phyloP scores from a whole-genome alignment of 2,888 invertebrate genomes.

The Ceriagrion tenellum region DNA sequence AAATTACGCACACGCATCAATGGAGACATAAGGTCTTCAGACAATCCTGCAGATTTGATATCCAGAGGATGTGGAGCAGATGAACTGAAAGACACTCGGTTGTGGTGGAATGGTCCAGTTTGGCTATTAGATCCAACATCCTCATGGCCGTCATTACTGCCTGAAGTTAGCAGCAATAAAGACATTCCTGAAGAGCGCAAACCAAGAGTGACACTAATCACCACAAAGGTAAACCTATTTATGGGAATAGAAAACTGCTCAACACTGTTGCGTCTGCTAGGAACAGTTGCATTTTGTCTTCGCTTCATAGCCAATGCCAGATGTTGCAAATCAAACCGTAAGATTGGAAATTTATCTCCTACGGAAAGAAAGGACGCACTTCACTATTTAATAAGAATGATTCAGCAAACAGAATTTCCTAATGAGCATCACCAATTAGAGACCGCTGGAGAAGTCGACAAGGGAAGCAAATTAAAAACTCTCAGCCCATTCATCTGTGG shows the following conservation, averaged over 20 bases:
- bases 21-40: too few species aligned
- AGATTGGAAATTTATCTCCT: background rate
- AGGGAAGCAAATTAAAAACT: background rate
- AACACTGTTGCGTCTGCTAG: background rate
- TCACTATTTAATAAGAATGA: background rate
- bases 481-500: background rate
- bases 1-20: too few species aligned
- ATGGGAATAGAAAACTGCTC: background rate
- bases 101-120: too few species aligned
- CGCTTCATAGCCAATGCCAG: background rate
- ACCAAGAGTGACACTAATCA: background rate
- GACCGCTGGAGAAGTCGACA: background rate
- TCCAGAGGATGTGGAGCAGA: too few species aligned
- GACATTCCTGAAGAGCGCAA: too few species aligned
- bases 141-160: too few species aligned
- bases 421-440: background rate
- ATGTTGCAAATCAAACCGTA: background rate
- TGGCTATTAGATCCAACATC: too few species aligned
- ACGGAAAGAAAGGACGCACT: background rate
- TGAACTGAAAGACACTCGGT: too few species aligned
- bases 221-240: background rate
- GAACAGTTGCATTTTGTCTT: background rate
- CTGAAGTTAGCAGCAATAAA: too few species aligned
- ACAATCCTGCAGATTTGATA: too few species aligned
- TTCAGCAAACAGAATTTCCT: background rate